Percentiles rank a stretch among this genome's conserved stretches.
These are phyloP conservation scores for Blastobasis adustella DNA, from an alignment of 2,888 invertebrate genomes.

Conservation along the genomic window DNA sequence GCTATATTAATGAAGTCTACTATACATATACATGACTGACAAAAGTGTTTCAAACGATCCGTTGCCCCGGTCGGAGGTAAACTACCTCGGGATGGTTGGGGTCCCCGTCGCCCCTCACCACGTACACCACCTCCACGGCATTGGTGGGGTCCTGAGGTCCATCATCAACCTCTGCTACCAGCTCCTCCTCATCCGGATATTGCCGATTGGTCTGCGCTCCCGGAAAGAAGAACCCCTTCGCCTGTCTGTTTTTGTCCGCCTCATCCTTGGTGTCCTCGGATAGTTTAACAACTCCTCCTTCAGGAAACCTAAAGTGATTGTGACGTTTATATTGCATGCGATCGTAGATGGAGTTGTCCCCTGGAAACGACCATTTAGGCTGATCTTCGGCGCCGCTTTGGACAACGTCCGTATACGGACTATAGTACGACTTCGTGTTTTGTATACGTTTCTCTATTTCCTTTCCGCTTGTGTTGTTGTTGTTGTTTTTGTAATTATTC, in stretches of 20 bases:
- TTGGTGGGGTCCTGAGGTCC: neutral
- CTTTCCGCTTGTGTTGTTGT: slow-evolving; percentile 14
- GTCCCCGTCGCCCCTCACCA: slow-evolving; percentile 64
- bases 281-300: slow-evolving; percentile 13
- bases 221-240: slow-evolving; percentile 25
- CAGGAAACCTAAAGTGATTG: slow-evolving; percentile 31
- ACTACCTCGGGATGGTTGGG: slow-evolving; percentile 62
- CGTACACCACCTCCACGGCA: slow-evolving; percentile 32
- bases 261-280: slow-evolving; percentile 7
- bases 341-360: slow-evolving; percentile 14
- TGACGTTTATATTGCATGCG: slow-evolving; percentile 13
- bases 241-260: slow-evolving; percentile 14
- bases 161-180: neutral
- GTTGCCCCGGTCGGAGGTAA: slow-evolving; percentile 45
- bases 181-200: too few species aligned
- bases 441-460: slow-evolving; percentile 48
- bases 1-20: too few species aligned
- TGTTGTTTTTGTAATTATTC: slow-evolving; percentile 20
- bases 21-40: too few species aligned
- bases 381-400: slow-evolving; percentile 18
- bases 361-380: slow-evolving; percentile 44
- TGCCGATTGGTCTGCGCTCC: slow-evolving; percentile 12
- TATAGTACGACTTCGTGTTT: slow-evolving; percentile 30
- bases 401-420: slow-evolving; percentile 13
- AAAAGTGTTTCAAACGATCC: neutral